A percentile compares a stretch with the other conserved stretches of the same genome.
These are phyloP conservation scores for Cichlasoma orientale DNA, from an alignment of 2,797 vertebrate genomes.

Conservation along the genomic window DNA sequence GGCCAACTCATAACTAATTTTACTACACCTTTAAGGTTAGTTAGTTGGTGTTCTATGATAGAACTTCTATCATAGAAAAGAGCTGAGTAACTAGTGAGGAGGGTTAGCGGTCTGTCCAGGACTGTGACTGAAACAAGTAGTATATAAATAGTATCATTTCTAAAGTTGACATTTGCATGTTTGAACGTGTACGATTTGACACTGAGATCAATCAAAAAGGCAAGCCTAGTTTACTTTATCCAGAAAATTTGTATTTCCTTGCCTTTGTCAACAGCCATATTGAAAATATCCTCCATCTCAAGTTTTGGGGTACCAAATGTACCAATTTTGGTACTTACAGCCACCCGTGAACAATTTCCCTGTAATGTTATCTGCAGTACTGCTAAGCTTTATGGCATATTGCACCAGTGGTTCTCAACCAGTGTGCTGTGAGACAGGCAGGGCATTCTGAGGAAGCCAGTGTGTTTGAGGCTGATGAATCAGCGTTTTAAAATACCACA, in stretches of 20 bases:
- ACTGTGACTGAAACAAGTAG: too few relatives aligned
- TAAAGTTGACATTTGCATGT: not conserved
- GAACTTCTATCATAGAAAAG: too few relatives aligned
- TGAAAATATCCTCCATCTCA: not conserved
- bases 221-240: not conserved
- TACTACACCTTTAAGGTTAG: too few relatives aligned
- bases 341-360: not conserved
- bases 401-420: not conserved
- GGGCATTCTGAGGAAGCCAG: not conserved
- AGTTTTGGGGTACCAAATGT: not conserved
- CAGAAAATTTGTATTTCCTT: not conserved
- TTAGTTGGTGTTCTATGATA: too few relatives aligned
- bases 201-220: not conserved
- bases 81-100: too few relatives aligned
- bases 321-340: not conserved
- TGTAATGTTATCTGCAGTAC: not conserved
- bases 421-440: too few relatives aligned
- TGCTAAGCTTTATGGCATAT: not conserved
- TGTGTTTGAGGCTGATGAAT: not conserved
- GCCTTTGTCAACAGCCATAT: not conserved
- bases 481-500: not conserved
- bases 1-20: too few relatives aligned
- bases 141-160: too few relatives aligned
- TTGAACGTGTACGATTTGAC: fast-evolving
- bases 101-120: too few relatives aligned